Percentiles rank a stretch among this genome's conserved stretches.
Conservation (phyloP, 2,888 invertebrate genomes). For the Euplexia lucipara region DNA sequence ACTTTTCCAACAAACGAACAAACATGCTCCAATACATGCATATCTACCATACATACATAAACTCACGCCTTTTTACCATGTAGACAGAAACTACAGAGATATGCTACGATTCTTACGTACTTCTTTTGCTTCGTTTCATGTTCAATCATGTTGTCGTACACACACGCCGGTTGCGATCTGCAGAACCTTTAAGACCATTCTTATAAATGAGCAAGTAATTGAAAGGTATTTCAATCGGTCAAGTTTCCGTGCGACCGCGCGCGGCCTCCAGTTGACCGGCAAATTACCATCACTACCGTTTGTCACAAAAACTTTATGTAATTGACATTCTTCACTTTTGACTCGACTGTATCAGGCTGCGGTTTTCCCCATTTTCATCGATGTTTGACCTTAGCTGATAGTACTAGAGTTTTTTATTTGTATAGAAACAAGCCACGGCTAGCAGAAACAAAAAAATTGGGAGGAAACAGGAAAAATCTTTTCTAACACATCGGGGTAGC, state of each 20-base stretch:
- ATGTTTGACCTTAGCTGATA: background rate
- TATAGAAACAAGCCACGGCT: no score
- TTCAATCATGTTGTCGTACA: no score
- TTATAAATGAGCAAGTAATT: slow-evolving; percentile 62
- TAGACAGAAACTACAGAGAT: no score
- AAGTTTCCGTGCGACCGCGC: slow-evolving; percentile 72
- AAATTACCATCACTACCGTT: slow-evolving; percentile 73
- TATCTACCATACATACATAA: no score
- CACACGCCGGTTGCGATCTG: background rate
- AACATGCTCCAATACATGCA: no score
- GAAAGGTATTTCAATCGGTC: slow-evolving; percentile 59
- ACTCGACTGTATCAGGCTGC: slow-evolving; percentile 7
- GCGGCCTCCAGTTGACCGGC: slow-evolving; percentile 76
- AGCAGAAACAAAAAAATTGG: no score
- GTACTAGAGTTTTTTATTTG: background rate
- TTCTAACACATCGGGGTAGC: no score
- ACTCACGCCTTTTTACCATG: no score
- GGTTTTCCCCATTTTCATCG: slow-evolving; percentile 29
- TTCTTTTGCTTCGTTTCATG: no score
- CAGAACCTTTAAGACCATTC: slow-evolving; percentile 40
- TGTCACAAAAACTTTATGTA: slow-evolving; percentile 43
- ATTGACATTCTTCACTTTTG: slow-evolving; percentile 46
- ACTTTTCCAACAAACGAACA: no score
- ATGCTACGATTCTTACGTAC: no score
- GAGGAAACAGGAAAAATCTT: no score